These are phyloP conservation scores for Macropus fuliginosus DNA, from an alignment of 2,797 vertebrate species.

Conservation along the genomic window DNA sequence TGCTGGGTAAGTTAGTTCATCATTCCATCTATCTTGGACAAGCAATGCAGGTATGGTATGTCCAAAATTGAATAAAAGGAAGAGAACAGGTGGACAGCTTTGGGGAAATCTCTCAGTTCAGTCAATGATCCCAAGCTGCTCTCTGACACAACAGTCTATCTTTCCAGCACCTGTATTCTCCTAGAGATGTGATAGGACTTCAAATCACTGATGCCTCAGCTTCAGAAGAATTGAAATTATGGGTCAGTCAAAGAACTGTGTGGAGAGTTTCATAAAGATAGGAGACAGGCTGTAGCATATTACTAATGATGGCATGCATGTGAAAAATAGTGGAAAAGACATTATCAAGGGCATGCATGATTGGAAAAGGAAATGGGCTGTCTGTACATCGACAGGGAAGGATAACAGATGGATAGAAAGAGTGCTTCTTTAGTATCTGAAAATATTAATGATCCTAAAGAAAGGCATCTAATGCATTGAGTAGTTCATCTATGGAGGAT, in stretches of 20 bases:
- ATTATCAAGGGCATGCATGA: conserved; percentile 7
- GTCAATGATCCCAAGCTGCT: neutral
- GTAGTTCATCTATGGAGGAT: neutral
- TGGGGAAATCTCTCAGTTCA: neutral
- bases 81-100: neutral
- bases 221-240: neutral
- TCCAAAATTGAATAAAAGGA: neutral
- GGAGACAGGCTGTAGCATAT: neutral
- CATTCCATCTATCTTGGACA: neutral
- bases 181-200: neutral
- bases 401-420: conserved; percentile 2
- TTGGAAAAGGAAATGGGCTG: conserved; percentile 10
- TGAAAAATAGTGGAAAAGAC: conserved; percentile 5
- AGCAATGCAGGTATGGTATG: neutral
- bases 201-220: neutral
- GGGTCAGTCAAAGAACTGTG: neutral
- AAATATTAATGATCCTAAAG: conserved; percentile 6
- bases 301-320: neutral
- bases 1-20: neutral
- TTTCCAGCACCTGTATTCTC: neutral
- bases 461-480: neutral
- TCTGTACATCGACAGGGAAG: neutral
- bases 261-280: neutral
- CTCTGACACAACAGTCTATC: neutral
- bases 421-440: neutral